Conservation (phyloP, 2,113 vertebrate species). For the Hyaena hyaena region DNA sequence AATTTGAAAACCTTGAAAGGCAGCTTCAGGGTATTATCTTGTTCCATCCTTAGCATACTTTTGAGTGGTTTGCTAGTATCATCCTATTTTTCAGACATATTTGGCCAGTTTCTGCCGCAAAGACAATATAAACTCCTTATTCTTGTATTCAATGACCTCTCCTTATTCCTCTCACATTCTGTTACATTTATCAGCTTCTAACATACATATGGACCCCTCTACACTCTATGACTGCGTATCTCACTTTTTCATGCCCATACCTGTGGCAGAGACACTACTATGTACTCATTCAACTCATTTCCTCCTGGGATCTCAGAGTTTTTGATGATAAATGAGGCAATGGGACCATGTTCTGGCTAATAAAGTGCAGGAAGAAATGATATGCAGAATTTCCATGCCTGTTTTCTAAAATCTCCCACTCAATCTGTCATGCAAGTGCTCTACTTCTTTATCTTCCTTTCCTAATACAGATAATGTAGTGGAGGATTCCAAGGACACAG, state of each 20-base stretch:
- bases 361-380: not conserved
- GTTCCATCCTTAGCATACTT: not conserved
- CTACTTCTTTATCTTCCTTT: not conserved
- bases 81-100: not conserved
- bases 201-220: not conserved
- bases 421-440: not conserved
- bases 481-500: not conserved
- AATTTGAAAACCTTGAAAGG: constrained; percentile 1
- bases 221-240: not conserved
- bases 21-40: not conserved
- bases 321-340: not conserved
- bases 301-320: not conserved
- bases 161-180: not conserved
- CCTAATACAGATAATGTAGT: not conserved
- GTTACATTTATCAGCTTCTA: not conserved
- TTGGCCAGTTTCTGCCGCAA: not conserved
- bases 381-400: not conserved
- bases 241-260: not conserved
- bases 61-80: not conserved
- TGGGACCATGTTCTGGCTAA: not conserved
- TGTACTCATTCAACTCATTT: not conserved
- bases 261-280: not conserved
- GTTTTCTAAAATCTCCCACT: not conserved
- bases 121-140: not conserved
- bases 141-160: not conserved